Conservation (phyloP, 23 tunicate genomes). For the Corella eumyota region DNA sequence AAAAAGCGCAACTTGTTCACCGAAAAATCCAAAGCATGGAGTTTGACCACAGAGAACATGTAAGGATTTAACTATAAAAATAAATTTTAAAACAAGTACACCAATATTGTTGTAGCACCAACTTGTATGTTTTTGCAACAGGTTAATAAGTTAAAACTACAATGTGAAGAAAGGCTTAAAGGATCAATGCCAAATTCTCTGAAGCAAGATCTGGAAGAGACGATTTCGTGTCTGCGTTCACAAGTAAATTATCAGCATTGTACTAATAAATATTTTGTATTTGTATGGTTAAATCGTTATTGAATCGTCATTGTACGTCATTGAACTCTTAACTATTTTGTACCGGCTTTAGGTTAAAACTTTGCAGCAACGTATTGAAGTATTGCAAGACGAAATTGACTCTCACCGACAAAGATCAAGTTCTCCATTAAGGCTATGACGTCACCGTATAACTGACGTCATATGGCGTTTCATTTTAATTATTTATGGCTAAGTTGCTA, state of each 20-base stretch:
- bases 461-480: too few species aligned
- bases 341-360: constrained; percentile 32
- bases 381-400: constrained; percentile 52
- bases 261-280: neutral
- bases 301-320: neutral
- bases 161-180: constrained; percentile 75
- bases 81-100: neutral
- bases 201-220: constrained; percentile 73
- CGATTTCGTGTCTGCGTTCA: constrained; percentile 46
- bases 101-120: neutral
- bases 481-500: too few species aligned
- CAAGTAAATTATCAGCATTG: constrained; percentile 27
- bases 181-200: constrained; percentile 70
- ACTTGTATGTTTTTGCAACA: constrained; percentile 4
- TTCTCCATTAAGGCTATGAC: too few species aligned
- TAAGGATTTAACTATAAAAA: constrained; percentile 1
- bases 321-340: neutral
- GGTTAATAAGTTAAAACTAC: constrained; percentile 56
- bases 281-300: neutral
- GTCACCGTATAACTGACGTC: too few species aligned
- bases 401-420: too few species aligned
- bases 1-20: constrained; percentile 28
- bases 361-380: constrained; percentile 59
- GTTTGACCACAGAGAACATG: constrained; percentile 64
- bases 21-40: constrained; percentile 55